phyloP scores from a whole-genome alignment of 1,140 invertebrate genomes.

The Pogonognathellus flavescens region DNA sequence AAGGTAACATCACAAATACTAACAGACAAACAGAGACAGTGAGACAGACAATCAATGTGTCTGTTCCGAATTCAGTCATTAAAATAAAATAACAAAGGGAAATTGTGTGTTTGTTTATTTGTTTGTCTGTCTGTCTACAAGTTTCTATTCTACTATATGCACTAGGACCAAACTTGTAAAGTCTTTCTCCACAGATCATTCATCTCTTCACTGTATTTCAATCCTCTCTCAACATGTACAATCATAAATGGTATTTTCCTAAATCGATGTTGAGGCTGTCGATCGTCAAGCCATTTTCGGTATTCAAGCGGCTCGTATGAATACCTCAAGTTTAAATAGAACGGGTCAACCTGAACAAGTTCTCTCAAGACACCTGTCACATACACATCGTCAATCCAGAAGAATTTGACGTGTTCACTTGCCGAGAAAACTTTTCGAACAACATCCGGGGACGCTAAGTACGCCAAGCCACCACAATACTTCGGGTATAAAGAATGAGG shows the following conservation, averaged over 20 bases:
- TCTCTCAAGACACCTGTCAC: slow-evolving; percentile 72
- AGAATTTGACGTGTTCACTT: slow-evolving; percentile 69
- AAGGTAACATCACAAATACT: too few relatives aligned
- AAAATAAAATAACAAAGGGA: too few relatives aligned
- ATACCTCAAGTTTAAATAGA: slow-evolving; percentile 70
- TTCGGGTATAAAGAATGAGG: slow-evolving; percentile 68
- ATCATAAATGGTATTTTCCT: slow-evolving; percentile 66
- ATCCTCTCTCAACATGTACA: slow-evolving; percentile 62
- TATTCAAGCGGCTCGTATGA: slow-evolving; percentile 68
- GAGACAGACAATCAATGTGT: too few relatives aligned
- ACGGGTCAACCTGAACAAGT: slow-evolving; percentile 67
- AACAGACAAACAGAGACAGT: too few relatives aligned
- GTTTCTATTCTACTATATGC: too few relatives aligned
- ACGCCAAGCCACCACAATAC: slow-evolving; percentile 72
- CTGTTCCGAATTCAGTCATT: too few relatives aligned
- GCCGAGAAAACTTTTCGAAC: slow-evolving; percentile 70
- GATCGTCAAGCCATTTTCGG: slow-evolving; percentile 67
- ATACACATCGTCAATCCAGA: slow-evolving; percentile 75
- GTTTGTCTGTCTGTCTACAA: too few relatives aligned
- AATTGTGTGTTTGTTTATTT: too few relatives aligned
- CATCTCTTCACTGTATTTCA: slow-evolving; percentile 64
- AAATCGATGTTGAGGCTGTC: slow-evolving; percentile 53
- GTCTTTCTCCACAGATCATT: slow-evolving; percentile 66
- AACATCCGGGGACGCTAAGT: slow-evolving; percentile 81
- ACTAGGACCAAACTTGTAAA: slow-evolving; percentile 61